These are phyloP conservation scores for Scaptomyza caliginosa DNA, from an alignment of 2,888 invertebrate genomes.

Conservation along the genomic window DNA sequence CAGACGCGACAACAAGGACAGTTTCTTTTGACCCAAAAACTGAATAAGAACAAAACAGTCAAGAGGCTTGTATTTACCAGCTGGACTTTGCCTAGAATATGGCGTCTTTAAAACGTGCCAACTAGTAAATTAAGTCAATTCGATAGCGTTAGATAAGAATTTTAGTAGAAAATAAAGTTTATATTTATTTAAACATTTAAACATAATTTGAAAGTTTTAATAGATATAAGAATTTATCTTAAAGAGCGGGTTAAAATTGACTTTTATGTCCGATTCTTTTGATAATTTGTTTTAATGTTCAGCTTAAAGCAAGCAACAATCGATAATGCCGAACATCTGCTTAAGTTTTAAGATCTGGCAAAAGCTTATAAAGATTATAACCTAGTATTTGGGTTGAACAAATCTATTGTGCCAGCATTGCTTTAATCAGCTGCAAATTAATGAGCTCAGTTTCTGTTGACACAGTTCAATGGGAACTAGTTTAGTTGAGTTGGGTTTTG, in stretches of 20 bases:
- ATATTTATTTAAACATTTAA: not conserved
- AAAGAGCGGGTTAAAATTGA: constrained; percentile 7
- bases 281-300: constrained; percentile 23
- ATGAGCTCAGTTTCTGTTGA: constrained; percentile 29
- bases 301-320: constrained; percentile 11
- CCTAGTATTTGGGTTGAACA: constrained; percentile 22
- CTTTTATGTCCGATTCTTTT: constrained; percentile 20
- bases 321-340: constrained; percentile 13
- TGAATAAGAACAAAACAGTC: constrained; percentile 9
- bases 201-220: too few species aligned
- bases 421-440: constrained; percentile 42
- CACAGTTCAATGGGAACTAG: constrained; percentile 67
- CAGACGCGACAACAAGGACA: constrained; percentile 46
- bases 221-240: constrained; percentile 20
- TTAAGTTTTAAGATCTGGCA: constrained; percentile 36
- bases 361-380: constrained; percentile 26
- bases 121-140: too few species aligned
- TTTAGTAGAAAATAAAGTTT: not conserved
- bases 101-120: constrained; percentile 7
- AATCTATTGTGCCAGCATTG: constrained; percentile 37
- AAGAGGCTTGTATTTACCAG: constrained; percentile 18
- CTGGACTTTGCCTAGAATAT: not conserved
- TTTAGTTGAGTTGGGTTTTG: constrained; percentile 43
- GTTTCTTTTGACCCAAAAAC: constrained; percentile 70
- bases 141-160: not conserved